Conservation (phyloP, 2,888 invertebrate genomes). For the Agriopis aurantiaria region DNA sequence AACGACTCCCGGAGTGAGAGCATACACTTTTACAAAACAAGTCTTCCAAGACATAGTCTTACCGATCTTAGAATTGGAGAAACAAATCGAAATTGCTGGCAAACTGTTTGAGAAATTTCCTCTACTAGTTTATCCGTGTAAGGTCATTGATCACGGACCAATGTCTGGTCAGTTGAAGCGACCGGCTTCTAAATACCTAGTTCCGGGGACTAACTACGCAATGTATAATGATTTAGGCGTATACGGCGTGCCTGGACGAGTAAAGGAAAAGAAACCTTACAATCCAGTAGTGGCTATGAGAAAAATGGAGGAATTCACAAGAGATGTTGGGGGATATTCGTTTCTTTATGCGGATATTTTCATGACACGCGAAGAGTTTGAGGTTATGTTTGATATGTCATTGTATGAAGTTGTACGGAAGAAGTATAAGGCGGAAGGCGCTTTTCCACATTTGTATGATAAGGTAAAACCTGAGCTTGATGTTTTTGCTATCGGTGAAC, state of each 20-base stretch:
- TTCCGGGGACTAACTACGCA: slow-evolving; percentile 88
- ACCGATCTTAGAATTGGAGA: slow-evolving; percentile 88
- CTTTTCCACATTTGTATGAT: slow-evolving; percentile 89
- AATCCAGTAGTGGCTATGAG: slow-evolving; percentile 89
- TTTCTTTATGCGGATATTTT: slow-evolving; percentile 91
- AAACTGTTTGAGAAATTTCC: slow-evolving; percentile 89
- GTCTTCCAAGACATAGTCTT: slow-evolving; percentile 91
- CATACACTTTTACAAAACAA: slow-evolving; percentile 90
- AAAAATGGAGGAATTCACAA: slow-evolving; percentile 89
- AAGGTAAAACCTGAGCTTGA: slow-evolving; percentile 90
- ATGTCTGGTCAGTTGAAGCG: slow-evolving; percentile 86
- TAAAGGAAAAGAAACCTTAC: slow-evolving; percentile 86
- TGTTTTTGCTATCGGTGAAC: slow-evolving; percentile 86
- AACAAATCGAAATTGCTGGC: slow-evolving; percentile 87
- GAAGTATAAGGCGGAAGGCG: slow-evolving; percentile 86
- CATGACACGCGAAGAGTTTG: slow-evolving; percentile 88
- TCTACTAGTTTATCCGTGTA: slow-evolving; percentile 89
- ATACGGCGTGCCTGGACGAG: slow-evolving; percentile 89
- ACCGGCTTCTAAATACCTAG: slow-evolving; percentile 85
- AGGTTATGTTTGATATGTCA: slow-evolving; percentile 89
- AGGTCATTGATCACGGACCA: slow-evolving; percentile 88
- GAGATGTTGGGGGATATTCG: slow-evolving; percentile 89
- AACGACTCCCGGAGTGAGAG: slow-evolving; percentile 89
- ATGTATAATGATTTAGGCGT: slow-evolving; percentile 91
- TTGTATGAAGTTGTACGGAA: slow-evolving; percentile 87